phyloP scores from a whole-genome alignment of 2,797 vertebrate species.

The Microctenopoma steveboyesi region DNA sequence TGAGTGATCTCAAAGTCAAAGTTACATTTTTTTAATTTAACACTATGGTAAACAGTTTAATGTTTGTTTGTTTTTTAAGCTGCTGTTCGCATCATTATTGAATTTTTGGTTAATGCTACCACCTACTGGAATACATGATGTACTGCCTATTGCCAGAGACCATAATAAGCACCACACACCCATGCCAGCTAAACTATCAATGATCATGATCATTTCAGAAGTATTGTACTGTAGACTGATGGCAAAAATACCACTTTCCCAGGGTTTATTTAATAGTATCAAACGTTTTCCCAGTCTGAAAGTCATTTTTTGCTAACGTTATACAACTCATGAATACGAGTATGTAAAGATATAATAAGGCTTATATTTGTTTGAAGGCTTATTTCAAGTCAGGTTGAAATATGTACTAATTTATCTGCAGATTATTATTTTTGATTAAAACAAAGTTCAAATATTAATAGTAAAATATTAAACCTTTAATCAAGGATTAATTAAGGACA shows the following conservation, averaged over 20 bases:
- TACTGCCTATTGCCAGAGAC: constrained; percentile 13
- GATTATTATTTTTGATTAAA: too few relatives aligned
- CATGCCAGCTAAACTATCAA: neutral
- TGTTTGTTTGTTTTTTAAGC: neutral
- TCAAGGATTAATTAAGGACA: too few relatives aligned
- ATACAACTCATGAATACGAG: too few relatives aligned
- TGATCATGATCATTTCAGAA: too few relatives aligned
- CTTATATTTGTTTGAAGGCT: too few relatives aligned
- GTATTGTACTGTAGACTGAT: neutral
- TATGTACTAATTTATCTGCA: too few relatives aligned
- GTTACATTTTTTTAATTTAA: constrained; percentile 6
- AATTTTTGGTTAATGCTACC: constrained; percentile 63
- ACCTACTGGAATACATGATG: constrained; percentile 59
- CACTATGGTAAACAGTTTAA: neutral
- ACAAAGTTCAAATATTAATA: too few relatives aligned
- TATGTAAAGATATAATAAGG: too few relatives aligned
- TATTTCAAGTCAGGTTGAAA: too few relatives aligned
- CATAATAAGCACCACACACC: neutral
- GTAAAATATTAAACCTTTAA: too few relatives aligned
- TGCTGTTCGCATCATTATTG: neutral
- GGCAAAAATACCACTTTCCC: neutral
- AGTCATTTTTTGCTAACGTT: too few relatives aligned
- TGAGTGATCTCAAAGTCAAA: neutral
- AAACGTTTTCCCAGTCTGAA: neutral
- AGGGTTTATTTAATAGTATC: neutral